Percentiles rank a stretch among this genome's conserved stretches.
Conservation (phyloP, 2,113 vertebrate genomes). For the Cottus gobio region DNA sequence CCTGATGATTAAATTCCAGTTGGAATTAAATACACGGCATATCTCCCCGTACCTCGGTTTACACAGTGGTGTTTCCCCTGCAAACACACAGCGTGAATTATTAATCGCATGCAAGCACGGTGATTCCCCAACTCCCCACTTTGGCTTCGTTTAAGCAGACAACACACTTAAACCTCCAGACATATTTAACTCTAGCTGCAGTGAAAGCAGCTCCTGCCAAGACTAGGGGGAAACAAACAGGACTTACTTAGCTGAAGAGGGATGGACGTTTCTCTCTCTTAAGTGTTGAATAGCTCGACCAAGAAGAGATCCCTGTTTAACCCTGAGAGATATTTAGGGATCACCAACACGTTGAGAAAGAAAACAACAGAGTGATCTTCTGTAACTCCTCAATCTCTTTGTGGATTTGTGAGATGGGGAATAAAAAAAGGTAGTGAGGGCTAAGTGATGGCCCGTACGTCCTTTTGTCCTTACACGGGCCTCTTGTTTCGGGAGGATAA, state of each 20-base stretch:
- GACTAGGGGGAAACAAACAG: slow-evolving; percentile 4
- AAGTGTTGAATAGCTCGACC: neutral
- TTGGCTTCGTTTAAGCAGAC: slow-evolving; percentile 20
- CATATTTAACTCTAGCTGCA: slow-evolving; percentile 15
- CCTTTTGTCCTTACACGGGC: slow-evolving; percentile 57
- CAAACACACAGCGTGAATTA: slow-evolving; percentile 46
- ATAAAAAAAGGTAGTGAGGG: slow-evolving; percentile 36
- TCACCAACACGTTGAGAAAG: neutral
- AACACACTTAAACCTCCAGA: neutral
- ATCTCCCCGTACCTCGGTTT: neutral
- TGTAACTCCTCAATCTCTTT: neutral
- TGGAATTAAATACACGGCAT: neutral
- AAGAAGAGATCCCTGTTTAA: neutral
- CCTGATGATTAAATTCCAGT: neutral
- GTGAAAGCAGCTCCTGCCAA: slow-evolving; percentile 19
- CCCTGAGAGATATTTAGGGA: slow-evolving; percentile 36
- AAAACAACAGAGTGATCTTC: slow-evolving; percentile 1
- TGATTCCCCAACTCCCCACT: slow-evolving; percentile 20
- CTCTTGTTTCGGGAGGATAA: slow-evolving; percentile 47
- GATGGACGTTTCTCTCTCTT: neutral
- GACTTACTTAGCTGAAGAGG: slow-evolving; percentile 7
- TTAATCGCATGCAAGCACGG: slow-evolving; percentile 26
- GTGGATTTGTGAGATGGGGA: slow-evolving; percentile 26
- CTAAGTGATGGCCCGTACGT: slow-evolving; percentile 34
- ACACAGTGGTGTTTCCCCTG: slow-evolving; percentile 19